Evolutionary conservation across 37 sponge, comb jelly and placozoan species (phyloP), one percentile per base, ranked within the genome.

Genomic region (Petrosia ficiformis): DNA sequence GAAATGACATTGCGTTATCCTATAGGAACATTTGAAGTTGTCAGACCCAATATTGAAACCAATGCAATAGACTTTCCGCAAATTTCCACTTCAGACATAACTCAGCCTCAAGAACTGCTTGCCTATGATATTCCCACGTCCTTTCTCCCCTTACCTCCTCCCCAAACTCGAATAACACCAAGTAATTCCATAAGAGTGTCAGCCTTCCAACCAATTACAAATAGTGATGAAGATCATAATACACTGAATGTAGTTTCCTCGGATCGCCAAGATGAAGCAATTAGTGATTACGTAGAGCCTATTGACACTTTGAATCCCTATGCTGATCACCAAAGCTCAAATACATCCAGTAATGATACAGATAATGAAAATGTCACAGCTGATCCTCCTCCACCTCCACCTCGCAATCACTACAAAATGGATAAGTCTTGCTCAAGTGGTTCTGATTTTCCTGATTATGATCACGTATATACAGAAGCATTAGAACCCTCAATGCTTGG

Each of bases 401-500:
- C 63, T 61, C 28, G 22, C 63, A 11, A 29, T n/a, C 28, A 22
- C 28, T 61, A 24, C 63, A 26, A 24, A 8, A 24, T 26, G 25
- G 25, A 5, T 11, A 5, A 6, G 6, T 8, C 26, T 26, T 61
- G 28, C 14, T n/a, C 63, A 26, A 29, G 5, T 5, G 28, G 6
- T 5, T 61, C 26, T n/a, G 28, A 5, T 22, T n/a, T n/a, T 68
- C 35, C 29, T 30, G 52, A 26, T 38, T 57, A 57, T 59, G 71
- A 75, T 57, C 70, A 75, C 4, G 70, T 70, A 5, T 86, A 80
- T 80, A 73, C 31, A 39, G 86, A 86, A 43, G 38, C 22, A 11
- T 65, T 86, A 36, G 81, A 80, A 25, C 86, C 86, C 37, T 80
- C 86, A 1, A 86, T 86, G 86, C 57, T 86, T 33, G 19, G 59